phyloP scores from a whole-genome alignment of 2,888 invertebrate genomes.

The Elysia crispata region DNA sequence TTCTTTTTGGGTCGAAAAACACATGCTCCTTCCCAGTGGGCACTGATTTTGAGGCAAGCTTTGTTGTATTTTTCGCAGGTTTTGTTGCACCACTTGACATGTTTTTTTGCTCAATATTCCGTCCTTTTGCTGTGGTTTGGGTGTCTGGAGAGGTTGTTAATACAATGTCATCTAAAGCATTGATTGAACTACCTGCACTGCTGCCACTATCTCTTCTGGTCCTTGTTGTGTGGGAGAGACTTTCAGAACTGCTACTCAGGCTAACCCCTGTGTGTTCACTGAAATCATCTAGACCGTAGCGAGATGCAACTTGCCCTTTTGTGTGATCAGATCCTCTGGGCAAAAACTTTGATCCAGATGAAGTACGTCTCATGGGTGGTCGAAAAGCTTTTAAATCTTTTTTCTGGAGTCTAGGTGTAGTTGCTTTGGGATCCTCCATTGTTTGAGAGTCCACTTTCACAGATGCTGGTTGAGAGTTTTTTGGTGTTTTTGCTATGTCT shows the following conservation, averaged over 20 bases:
- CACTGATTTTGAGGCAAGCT: slow-evolving; percentile 4
- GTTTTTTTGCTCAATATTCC: not conserved
- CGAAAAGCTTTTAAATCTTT: slow-evolving; percentile 42
- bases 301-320: slow-evolving; percentile 66
- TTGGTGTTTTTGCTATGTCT: slow-evolving; percentile 58
- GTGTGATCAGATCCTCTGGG: slow-evolving; percentile 48
- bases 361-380: slow-evolving; percentile 40
- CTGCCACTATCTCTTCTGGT: slow-evolving; percentile 67
- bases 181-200: slow-evolving; percentile 65
- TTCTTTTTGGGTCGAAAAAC: slow-evolving; percentile 70
- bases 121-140: not conserved
- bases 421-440: too few species aligned
- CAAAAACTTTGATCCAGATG: slow-evolving; percentile 37
- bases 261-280: slow-evolving; percentile 59
- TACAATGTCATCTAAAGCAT: slow-evolving; percentile 66
- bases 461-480: too few species aligned
- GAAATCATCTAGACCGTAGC: slow-evolving; percentile 73
- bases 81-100: not conserved
- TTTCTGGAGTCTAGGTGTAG: slow-evolving; percentile 60
- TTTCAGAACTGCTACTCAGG: slow-evolving; percentile 56
- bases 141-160: slow-evolving; percentile 1
- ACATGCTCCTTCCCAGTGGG: slow-evolving; percentile 52
- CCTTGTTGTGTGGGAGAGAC: slow-evolving; percentile 46
- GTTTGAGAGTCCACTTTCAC: too few species aligned
- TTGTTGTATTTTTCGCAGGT: slow-evolving; percentile 6